These are phyloP conservation scores for Erebia ligea DNA, from an alignment of 2,888 invertebrate genomes.

Conservation along the genomic window DNA sequence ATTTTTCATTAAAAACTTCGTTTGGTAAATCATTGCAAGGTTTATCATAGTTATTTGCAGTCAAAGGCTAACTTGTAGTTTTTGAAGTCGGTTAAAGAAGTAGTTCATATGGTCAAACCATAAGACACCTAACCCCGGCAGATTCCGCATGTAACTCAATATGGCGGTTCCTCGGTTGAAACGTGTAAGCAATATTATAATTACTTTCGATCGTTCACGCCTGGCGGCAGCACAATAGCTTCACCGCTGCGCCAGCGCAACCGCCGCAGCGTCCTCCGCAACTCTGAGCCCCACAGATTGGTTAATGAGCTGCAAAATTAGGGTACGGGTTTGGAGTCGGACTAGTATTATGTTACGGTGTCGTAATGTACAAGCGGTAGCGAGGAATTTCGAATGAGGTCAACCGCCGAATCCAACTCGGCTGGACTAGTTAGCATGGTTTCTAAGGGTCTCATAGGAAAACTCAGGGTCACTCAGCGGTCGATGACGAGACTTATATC, in stretches of 20 bases:
- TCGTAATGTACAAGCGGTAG: slow-evolving; percentile 40
- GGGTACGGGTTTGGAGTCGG: slow-evolving; percentile 64
- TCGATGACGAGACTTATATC: too few species aligned
- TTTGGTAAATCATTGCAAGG: too few species aligned
- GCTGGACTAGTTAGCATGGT: background rate
- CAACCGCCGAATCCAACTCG: too few species aligned
- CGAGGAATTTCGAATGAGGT: background rate
- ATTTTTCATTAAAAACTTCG: too few species aligned
- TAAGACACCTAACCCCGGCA: slow-evolving; percentile 10
- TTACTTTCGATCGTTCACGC: slow-evolving; percentile 62
- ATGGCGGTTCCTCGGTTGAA: slow-evolving; percentile 35
- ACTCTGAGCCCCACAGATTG: slow-evolving; percentile 69
- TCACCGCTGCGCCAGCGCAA: slow-evolving; percentile 39
- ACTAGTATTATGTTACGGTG: slow-evolving; percentile 61
- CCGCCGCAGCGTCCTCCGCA: slow-evolving; percentile 55
- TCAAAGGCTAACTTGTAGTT: too few species aligned
- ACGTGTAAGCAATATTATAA: slow-evolving; percentile 52
- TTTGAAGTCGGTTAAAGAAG: background rate
- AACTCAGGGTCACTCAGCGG: too few species aligned
- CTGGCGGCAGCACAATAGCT: slow-evolving; percentile 60
- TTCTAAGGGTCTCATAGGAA: too few species aligned
- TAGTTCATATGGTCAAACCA: slow-evolving; percentile 1
- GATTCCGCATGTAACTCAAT: slow-evolving; percentile 39
- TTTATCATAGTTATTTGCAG: too few species aligned
- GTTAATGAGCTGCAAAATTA: slow-evolving; percentile 80